Evolutionary conservation across 2,888 invertebrate species (phyloP).

Genomic region (Drosophila antonietae): DNA sequence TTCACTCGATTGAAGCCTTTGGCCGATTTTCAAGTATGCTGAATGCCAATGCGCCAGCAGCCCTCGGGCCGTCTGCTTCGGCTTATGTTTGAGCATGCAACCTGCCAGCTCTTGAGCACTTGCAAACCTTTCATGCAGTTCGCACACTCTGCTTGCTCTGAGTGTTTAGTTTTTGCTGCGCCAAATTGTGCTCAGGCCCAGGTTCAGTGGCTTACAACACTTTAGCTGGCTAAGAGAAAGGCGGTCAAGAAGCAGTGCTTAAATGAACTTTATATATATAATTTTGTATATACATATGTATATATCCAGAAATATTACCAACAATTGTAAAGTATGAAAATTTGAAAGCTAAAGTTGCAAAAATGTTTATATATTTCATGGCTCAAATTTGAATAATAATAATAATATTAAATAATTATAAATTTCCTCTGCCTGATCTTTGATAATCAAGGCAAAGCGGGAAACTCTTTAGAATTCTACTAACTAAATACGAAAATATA

Average conservation of each 20-base stretch:
- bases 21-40: conserved; percentile 24
- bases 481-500: no score
- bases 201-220: neutral
- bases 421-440: no score
- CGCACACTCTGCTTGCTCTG: conserved; percentile 8
- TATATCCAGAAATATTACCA: neutral
- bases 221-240: conserved; percentile 4
- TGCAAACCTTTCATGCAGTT: conserved; percentile 12
- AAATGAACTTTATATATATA: conserved; percentile 2
- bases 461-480: no score
- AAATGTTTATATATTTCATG: no score
- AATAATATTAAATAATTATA: no score
- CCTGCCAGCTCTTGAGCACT: conserved; percentile 20
- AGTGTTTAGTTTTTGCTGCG: conserved; percentile 5
- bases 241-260: conserved; percentile 7
- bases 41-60: conserved; percentile 21
- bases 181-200: conserved; percentile 2
- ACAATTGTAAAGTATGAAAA: no score
- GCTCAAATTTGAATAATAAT: no score
- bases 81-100: conserved; percentile 40
- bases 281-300: neutral
- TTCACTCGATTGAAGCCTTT: conserved; percentile 26
- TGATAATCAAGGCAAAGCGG: no score
- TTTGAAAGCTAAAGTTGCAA: no score
- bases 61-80: conserved; percentile 20